These are phyloP conservation scores for Dromiciops gliroides DNA, from an alignment of 2,113 vertebrate genomes.

Conservation along the genomic window DNA sequence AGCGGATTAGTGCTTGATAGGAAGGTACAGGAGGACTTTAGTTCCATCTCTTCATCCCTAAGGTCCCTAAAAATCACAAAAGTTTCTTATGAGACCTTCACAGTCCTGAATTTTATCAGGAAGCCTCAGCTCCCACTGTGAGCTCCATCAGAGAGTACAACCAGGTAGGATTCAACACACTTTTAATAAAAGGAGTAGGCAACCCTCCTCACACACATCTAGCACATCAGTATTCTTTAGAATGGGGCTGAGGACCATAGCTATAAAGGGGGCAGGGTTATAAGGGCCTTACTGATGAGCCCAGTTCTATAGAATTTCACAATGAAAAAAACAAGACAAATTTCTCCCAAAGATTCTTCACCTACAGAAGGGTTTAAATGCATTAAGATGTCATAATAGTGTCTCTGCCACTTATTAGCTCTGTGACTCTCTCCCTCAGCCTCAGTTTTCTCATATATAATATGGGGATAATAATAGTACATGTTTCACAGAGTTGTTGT, in stretches of 20 bases:
- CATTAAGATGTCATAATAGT: background rate
- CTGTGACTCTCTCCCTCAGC: background rate
- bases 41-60: too few relatives aligned
- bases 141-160: background rate
- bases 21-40: background rate
- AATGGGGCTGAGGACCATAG: background rate
- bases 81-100: background rate
- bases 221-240: background rate
- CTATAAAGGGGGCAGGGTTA: background rate
- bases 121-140: background rate
- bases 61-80: background rate
- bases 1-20: background rate
- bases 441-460: background rate
- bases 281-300: constrained; percentile 2
- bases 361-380: background rate
- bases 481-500: background rate
- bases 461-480: background rate
- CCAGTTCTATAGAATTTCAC: background rate
- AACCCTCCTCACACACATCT: background rate
- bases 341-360: background rate
- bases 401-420: background rate
- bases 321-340: background rate
- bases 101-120: background rate
- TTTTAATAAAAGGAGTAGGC: background rate
- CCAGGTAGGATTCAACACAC: background rate